A percentile compares a stretch with the other conserved stretches of the same genome.
These are phyloP conservation scores for Aporrectodea caliginosa DNA, from an alignment of 1,140 invertebrate species.

Conservation along the genomic window DNA sequence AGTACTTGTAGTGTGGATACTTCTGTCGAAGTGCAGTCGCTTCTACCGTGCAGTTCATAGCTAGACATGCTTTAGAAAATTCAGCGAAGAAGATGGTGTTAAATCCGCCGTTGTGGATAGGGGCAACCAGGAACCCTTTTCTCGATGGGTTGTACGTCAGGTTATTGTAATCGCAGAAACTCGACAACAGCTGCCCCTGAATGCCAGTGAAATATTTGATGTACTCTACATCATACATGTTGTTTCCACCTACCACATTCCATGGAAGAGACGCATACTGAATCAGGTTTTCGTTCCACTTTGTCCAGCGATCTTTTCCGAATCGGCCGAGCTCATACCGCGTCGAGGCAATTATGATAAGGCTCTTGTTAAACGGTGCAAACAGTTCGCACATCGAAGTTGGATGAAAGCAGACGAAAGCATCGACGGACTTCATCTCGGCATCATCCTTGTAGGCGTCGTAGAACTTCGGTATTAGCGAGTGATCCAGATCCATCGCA, in stretches of 20 bases:
- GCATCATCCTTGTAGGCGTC: slow-evolving; percentile 29
- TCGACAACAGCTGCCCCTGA: not conserved
- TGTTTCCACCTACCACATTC: slow-evolving; percentile 24
- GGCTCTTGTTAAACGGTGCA: slow-evolving; percentile 16
- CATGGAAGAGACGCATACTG: not conserved
- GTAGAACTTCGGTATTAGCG: slow-evolving; percentile 14
- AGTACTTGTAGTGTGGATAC: slow-evolving; percentile 4
- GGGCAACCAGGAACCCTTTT: not conserved
- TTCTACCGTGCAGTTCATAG: not conserved
- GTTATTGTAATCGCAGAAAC: slow-evolving; percentile 13
- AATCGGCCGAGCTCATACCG: slow-evolving; percentile 16
- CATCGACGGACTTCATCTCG: slow-evolving; percentile 30
- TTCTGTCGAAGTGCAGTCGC: not conserved
- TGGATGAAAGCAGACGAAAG: slow-evolving; percentile 16
- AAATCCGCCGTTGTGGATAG: not conserved
- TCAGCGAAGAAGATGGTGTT: not conserved
- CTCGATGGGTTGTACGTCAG: not conserved
- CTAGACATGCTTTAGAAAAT: not conserved
- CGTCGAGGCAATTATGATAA: slow-evolving; percentile 17
- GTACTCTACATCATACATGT: slow-evolving; percentile 19
- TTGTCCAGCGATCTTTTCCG: not conserved
- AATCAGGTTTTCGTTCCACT: slow-evolving; percentile 25
- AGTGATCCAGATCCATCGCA: not conserved
- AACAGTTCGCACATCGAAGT: slow-evolving; percentile 20
- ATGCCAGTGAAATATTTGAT: slow-evolving; percentile 18